Percentiles rank a stretch among this genome's conserved stretches.
Evolutionary conservation across 2,113 vertebrate genomes (phyloP).

Genomic region (Leptobrachium leishanense): DNA sequence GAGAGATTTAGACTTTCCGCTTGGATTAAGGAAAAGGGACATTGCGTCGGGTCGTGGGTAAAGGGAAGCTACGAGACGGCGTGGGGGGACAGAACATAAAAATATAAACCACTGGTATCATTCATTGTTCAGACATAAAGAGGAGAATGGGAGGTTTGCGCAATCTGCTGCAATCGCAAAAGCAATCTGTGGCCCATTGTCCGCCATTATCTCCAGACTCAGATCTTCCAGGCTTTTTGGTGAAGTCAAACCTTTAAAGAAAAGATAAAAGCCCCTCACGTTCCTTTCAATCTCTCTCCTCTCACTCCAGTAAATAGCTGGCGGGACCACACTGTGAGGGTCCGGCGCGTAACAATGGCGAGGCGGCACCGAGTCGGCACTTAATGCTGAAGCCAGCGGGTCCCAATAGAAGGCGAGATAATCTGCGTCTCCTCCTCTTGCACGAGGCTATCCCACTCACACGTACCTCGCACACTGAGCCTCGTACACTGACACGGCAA

Average conservation of each 20-base stretch:
- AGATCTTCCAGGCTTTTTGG: background rate
- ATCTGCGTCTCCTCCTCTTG: background rate
- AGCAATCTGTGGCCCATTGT: background rate
- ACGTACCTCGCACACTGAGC: constrained; percentile 26
- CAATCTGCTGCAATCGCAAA: background rate
- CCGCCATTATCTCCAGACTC: background rate
- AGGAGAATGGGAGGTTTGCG: background rate
- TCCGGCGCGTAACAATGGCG: background rate
- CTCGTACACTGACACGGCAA: constrained; percentile 27
- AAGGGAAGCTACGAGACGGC: too few relatives aligned
- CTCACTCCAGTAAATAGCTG: background rate
- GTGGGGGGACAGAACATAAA: too few relatives aligned
- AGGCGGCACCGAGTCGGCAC: too few relatives aligned
- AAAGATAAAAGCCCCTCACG: too few relatives aligned
- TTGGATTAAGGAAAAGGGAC: too few relatives aligned
- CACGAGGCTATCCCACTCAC: constrained; percentile 6
- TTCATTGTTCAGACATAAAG: background rate
- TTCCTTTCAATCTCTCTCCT: too few relatives aligned
- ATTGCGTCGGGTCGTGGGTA: too few relatives aligned
- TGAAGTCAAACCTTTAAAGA: background rate
- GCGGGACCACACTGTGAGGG: background rate
- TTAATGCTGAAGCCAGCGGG: too few relatives aligned
- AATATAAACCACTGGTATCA: too few relatives aligned
- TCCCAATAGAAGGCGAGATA: constrained; percentile 2
- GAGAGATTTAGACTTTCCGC: too few relatives aligned